Evolutionary conservation across 1,140 invertebrate genomes (phyloP).

Genomic region (Orius insidiosus): DNA sequence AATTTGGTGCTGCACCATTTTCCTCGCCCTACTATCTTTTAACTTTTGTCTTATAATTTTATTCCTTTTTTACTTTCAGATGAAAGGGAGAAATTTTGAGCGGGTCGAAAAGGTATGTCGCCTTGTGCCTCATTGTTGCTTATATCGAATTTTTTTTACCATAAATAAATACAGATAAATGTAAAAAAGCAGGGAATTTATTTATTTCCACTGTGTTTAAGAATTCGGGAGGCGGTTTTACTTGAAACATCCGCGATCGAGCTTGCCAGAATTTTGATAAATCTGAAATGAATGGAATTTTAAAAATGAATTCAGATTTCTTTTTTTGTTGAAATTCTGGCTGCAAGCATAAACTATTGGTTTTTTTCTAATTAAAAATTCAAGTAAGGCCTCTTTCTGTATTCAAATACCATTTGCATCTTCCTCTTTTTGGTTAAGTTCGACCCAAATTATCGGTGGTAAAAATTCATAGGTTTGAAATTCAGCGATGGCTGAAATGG

Average conservation of each 20-base stretch:
- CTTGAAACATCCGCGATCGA: no score
- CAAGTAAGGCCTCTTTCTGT: background rate
- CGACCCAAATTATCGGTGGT: background rate
- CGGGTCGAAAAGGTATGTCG: conserved; percentile 91
- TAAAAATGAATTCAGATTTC: no score
- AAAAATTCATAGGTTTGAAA: no score
- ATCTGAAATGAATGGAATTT: no score
- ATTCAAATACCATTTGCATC: conserved; percentile 1
- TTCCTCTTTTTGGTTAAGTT: conserved; percentile 2
- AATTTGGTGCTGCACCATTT: no score
- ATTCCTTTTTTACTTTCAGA: conserved; percentile 43
- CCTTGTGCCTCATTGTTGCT: conserved; percentile 17
- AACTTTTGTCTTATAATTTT: no score
- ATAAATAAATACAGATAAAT: conserved; percentile 17
- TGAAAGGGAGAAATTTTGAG: conserved; percentile 89
- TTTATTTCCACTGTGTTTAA: conserved; percentile 28
- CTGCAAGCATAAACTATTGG: conserved; percentile 10
- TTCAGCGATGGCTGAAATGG: no score
- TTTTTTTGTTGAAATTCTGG: no score
- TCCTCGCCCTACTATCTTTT: no score
- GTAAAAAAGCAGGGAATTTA: conserved; percentile 17
- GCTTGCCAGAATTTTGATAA: no score
- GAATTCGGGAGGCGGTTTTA: conserved; percentile 48
- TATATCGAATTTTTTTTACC: conserved; percentile 5
- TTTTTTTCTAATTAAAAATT: conserved; percentile 10